phyloP scores from a whole-genome alignment of 2,797 vertebrate species.

The Australoheros facetus region DNA sequence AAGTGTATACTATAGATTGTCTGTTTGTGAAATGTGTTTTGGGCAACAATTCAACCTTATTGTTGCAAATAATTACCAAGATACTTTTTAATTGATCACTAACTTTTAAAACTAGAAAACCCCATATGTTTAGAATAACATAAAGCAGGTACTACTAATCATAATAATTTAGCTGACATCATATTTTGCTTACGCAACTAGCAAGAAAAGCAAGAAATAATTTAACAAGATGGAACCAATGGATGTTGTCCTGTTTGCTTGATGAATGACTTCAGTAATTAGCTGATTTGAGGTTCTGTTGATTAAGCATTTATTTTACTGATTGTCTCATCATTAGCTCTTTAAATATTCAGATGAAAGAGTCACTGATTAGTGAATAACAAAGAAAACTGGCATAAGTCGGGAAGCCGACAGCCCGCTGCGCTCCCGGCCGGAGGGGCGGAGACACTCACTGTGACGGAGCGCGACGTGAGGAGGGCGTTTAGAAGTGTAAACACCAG shows the following conservation, averaged over 20 bases:
- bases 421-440: too few relatives aligned
- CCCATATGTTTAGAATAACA: background rate
- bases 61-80: background rate
- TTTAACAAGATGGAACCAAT: background rate
- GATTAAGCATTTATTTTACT: background rate
- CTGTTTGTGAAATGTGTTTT: background rate
- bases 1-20: background rate
- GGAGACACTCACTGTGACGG: too few relatives aligned
- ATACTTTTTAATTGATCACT: background rate
- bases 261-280: slow-evolving; percentile 3
- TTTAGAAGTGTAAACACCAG: too few relatives aligned
- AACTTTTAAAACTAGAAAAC: background rate
- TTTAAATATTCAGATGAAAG: background rate
- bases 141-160: background rate
- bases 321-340: slow-evolving; percentile 2
- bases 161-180: background rate
- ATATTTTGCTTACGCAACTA: background rate
- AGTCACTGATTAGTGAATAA: slow-evolving; percentile 1
- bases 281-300: background rate
- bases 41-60: background rate
- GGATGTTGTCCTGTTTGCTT: background rate
- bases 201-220: background rate
- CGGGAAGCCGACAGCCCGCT: too few relatives aligned
- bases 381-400: background rate
- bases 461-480: too few relatives aligned